phyloP scores from a whole-genome alignment of 2,888 invertebrate species.

The Camptogramma bilineatum region DNA sequence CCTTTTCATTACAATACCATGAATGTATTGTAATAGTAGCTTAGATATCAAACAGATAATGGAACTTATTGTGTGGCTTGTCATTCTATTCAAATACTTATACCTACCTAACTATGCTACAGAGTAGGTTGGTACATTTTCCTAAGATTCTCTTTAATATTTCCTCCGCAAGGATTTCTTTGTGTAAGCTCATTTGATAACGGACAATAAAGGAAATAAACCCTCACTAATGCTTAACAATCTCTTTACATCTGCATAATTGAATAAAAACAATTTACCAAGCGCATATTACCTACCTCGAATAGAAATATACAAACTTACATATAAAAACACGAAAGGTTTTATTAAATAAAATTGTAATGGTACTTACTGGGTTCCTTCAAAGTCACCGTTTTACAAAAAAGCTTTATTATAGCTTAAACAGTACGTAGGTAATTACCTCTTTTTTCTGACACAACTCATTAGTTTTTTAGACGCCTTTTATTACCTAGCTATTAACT shows the following conservation, averaged over 20 bases:
- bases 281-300: no score
- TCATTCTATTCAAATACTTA: no score
- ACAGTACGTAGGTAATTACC: not conserved
- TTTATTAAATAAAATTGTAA: not conserved
- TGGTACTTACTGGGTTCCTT: no score
- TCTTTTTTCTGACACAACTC: not conserved
- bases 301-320: not conserved
- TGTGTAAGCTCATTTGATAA: slow-evolving; percentile 17
- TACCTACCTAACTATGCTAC: no score
- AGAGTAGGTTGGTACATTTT: not conserved
- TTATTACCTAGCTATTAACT: not conserved
- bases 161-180: slow-evolving; percentile 10
- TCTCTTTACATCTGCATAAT: slow-evolving; percentile 11
- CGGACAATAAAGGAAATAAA: slow-evolving; percentile 13
- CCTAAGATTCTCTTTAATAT: slow-evolving; percentile 9
- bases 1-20: no score
- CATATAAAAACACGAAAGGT: not conserved
- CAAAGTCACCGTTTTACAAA: no score
- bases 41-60: no score
- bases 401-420: not conserved
- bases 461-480: not conserved
- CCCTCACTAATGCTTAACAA: not conserved
- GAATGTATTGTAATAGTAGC: no score
- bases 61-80: no score
- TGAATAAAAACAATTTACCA: slow-evolving; percentile 5